These are phyloP conservation scores for Trissoscelio sp. DNA, from an alignment of 2,888 invertebrate species.

Conservation along the genomic window DNA sequence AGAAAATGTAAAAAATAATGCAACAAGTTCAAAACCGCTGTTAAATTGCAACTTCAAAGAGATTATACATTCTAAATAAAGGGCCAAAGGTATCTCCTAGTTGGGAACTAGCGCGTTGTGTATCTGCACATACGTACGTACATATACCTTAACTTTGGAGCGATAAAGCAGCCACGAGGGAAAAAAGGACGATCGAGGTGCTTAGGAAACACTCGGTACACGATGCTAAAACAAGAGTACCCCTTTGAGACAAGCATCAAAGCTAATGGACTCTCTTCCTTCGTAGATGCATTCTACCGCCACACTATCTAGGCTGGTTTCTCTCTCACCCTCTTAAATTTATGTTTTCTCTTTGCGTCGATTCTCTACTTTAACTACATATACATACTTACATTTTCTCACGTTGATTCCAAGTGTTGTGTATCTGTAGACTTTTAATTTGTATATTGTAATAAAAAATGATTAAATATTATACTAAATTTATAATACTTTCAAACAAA, in stretches of 20 bases:
- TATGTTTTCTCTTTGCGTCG: constrained; percentile 8
- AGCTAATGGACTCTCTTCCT: constrained; percentile 78
- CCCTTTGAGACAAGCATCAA: constrained; percentile 82
- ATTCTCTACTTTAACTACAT: constrained; percentile 7
- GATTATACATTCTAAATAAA: constrained; percentile 62
- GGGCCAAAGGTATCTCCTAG: constrained; percentile 54
- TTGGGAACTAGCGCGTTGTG: constrained; percentile 55
- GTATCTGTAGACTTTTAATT: not conserved
- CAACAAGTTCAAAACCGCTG: constrained; percentile 63
- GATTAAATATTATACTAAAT: too few species aligned
- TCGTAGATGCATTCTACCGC: constrained; percentile 47
- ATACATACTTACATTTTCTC: constrained; percentile 16
- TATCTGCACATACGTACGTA: constrained; percentile 48
- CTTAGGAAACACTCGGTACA: constrained; percentile 81
- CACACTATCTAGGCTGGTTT: constrained; percentile 58
- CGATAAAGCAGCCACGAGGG: constrained; percentile 73
- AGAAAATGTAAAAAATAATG: constrained; percentile 45
- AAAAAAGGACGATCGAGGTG: constrained; percentile 76
- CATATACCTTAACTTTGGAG: constrained; percentile 70
- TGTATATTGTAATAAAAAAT: too few species aligned
- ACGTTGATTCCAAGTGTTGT: constrained; percentile 7
- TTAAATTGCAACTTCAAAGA: constrained; percentile 66
- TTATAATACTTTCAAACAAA: too few species aligned
- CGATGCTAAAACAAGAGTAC: constrained; percentile 79
- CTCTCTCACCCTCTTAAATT: constrained; percentile 51